These are phyloP conservation scores for human DNA, from an alignment of 2,113 vertebrate genomes.

Conservation along the genomic window GRCh38 chr12:61755001-61755500, in stretches of 20 bases:
- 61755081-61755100: slow-evolving; percentile 69
- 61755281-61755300: slow-evolving; percentile 40
- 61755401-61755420: not conserved
- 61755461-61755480: not conserved
- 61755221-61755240: slow-evolving; percentile 63
- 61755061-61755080: not conserved
- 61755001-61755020: slow-evolving; percentile 96
- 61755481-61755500: not conserved
- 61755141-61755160: slow-evolving; percentile 58
- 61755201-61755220: slow-evolving; percentile 52
- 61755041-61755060: slow-evolving; percentile 46
- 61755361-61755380: not conserved
- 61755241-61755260: slow-evolving; percentile 35
- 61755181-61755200: slow-evolving; percentile 71
- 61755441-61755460: not conserved
- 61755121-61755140: slow-evolving; percentile 51
- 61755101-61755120: slow-evolving; percentile 63
- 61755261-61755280: not conserved
- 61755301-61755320: slow-evolving; percentile 60
- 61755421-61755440: not conserved
- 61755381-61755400: not conserved
- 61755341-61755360: not conserved
- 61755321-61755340: not conserved
- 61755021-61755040: slow-evolving; percentile 86
- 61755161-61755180: slow-evolving; percentile 54